Percentiles rank a stretch among this genome's conserved stretches.
These are phyloP conservation scores for Caerostris extrusa DNA, from an alignment of 1,140 invertebrate genomes.

Conservation along the genomic window DNA sequence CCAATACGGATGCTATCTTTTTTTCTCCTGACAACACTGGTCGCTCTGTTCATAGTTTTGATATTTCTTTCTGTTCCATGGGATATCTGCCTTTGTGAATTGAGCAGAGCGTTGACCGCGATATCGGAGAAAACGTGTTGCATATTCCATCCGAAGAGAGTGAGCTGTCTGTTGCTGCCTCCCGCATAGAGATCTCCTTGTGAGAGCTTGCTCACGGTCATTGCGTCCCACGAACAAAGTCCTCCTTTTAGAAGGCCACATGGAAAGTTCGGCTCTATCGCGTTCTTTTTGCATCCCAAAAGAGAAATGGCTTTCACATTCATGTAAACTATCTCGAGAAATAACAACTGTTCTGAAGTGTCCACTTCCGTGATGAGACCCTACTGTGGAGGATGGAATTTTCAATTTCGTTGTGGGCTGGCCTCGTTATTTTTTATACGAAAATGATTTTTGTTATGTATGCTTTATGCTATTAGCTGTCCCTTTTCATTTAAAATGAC, in stretches of 20 bases:
- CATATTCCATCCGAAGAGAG: conserved; percentile 3
- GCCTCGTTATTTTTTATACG: no score
- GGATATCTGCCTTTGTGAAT: background rate
- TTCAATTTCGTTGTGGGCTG: no score
- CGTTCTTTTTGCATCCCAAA: background rate
- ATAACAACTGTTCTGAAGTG: background rate
- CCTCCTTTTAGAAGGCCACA: background rate
- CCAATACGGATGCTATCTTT: background rate
- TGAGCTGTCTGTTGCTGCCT: background rate
- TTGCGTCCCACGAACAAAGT: conserved; percentile 16
- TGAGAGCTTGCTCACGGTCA: conserved; percentile 39
- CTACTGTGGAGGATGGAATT: background rate
- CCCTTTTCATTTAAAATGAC: no score
- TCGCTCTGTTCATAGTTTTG: background rate
- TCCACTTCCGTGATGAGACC: background rate
- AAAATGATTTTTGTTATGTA: no score
- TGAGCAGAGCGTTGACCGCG: conserved; percentile 27
- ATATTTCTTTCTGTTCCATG: background rate
- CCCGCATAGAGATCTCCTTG: conserved; percentile 46
- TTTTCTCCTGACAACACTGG: background rate
- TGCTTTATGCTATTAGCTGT: no score
- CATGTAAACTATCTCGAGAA: background rate
- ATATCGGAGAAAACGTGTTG: conserved; percentile 16
- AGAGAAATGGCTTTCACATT: background rate
- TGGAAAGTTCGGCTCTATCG: conserved; percentile 8